Percentiles rank a stretch among this genome's conserved stretches.
phyloP scores from a whole-genome alignment of 2,888 invertebrate species.

The Timandra comae region DNA sequence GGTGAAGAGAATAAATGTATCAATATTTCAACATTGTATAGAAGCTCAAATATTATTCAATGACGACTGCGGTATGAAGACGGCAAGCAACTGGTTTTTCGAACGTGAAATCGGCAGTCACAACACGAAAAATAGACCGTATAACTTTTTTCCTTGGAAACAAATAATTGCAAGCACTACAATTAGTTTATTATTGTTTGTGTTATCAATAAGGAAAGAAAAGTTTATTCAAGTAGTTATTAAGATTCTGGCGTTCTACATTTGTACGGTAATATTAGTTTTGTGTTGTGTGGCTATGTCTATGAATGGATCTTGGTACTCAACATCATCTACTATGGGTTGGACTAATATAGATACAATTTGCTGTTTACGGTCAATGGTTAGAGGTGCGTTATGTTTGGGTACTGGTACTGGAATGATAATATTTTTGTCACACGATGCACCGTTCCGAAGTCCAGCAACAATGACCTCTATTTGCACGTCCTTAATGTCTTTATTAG shows the following conservation, averaged over 20 bases:
- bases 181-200: constrained; percentile 36
- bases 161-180: constrained; percentile 28
- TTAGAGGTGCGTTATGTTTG: constrained; percentile 39
- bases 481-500: constrained; percentile 39
- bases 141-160: constrained; percentile 47
- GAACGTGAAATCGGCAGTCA: constrained; percentile 51
- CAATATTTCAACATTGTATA: constrained; percentile 59
- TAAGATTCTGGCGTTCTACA: constrained; percentile 36
- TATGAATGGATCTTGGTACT: constrained; percentile 54
- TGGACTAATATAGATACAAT: constrained; percentile 31
- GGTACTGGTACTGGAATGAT: constrained; percentile 55
- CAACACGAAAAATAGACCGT: constrained; percentile 28
- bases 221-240: constrained; percentile 38
- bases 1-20: constrained; percentile 56
- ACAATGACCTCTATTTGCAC: constrained; percentile 55
- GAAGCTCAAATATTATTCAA: constrained; percentile 49
- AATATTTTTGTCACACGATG: constrained; percentile 44
- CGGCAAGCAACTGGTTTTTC: constrained; percentile 56
- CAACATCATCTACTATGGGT: constrained; percentile 33
- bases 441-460: constrained; percentile 58
- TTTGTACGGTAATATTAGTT: constrained; percentile 35
- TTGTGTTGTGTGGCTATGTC: constrained; percentile 52
- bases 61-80: constrained; percentile 59
- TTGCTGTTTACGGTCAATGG: constrained; percentile 30
- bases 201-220: constrained; percentile 47